Evolutionary conservation across 64 coral and sea anemone species (phyloP), one percentile per base, ranked within the genome.

Genomic region (Porites australiensis): DNA sequence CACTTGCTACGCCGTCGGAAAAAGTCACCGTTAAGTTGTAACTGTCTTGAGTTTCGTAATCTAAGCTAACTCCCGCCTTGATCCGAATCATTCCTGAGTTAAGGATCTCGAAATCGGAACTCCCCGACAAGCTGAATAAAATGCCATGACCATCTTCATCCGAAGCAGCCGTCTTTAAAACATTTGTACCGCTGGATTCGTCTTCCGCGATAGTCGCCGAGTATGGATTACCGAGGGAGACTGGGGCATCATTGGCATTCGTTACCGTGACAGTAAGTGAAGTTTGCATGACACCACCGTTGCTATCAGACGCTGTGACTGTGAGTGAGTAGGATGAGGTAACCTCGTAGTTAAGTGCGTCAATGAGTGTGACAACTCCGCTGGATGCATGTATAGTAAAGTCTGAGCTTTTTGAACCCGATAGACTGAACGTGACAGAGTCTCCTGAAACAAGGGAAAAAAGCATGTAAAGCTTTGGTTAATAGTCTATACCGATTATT

Each of bases 261-360:
- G 81, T 72, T 51, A 92, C 90, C 22, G 82, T 92, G 54, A 92
- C 82, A 8, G 90, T 92, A 20, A 92, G 82, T 15, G 90, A 92
- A 10, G 90, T 92, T 76, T 70, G 74, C 3, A 81, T 73, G 80
- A 92, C 68, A 23, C 82, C 43, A 27, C 75, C 49, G 75, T 78
- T 78, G 57, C 51, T 46, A 67, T 92, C 90, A 3, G 90, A 92
- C 16, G 90, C 90, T 14, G 90, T 78, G 37, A 92, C 82, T 11
- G 90, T 92, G 52, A 92, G 69, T 16, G 81, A 92, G 44, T 92
- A 92, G 5, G 82, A 64, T 4, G 81, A 57, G 58, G 20, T 58
- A 12, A 69, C 46, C 53, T 92, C 90, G 46, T 92, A 86, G 80
- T 92, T 72, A 10, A 92, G 82, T 44, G 90, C 90, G 19, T 92